These are phyloP conservation scores for Chymomyza amoena DNA, from an alignment of 2,888 invertebrate species.

Conservation along the genomic window DNA sequence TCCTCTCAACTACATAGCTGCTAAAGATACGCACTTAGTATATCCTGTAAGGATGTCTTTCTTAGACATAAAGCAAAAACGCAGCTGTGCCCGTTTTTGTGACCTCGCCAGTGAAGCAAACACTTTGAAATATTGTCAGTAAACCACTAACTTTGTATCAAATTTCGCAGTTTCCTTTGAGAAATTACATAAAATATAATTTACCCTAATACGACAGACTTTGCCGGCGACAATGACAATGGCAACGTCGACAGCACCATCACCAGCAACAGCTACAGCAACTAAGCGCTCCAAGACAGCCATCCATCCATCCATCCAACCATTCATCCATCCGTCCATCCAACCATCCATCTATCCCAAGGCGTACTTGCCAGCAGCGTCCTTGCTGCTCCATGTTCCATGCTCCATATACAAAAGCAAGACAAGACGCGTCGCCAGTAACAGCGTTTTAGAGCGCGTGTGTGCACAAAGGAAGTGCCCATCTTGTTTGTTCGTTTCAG, in stretches of 20 bases:
- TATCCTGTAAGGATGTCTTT: too few species aligned
- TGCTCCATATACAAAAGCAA: not conserved
- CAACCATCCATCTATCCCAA: not conserved
- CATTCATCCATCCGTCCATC: not conserved
- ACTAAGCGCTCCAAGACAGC: not conserved
- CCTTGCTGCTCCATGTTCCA: not conserved
- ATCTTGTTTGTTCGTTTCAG: slow-evolving; percentile 16
- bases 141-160: slow-evolving; percentile 12
- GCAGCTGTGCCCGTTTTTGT: not conserved
- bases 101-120: slow-evolving; percentile 5
- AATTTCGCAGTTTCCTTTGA: slow-evolving; percentile 16
- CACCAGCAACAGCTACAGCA: not conserved
- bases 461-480: slow-evolving; percentile 15
- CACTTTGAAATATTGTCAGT: slow-evolving; percentile 16
- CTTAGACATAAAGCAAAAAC: not conserved
- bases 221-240: not conserved
- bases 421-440: not conserved
- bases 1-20: not conserved
- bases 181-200: slow-evolving; percentile 17
- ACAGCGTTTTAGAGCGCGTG: not conserved
- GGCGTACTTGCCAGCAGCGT: not conserved
- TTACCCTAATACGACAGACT: slow-evolving; percentile 11
- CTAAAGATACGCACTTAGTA: not conserved
- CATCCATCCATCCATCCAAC: not conserved
- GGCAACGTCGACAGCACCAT: not conserved